A percentile compares a stretch with the other conserved stretches of the same genome.
Evolutionary conservation across 2,797 vertebrate species (phyloP).

Genomic region (Sebastiscus albofasciatus): DNA sequence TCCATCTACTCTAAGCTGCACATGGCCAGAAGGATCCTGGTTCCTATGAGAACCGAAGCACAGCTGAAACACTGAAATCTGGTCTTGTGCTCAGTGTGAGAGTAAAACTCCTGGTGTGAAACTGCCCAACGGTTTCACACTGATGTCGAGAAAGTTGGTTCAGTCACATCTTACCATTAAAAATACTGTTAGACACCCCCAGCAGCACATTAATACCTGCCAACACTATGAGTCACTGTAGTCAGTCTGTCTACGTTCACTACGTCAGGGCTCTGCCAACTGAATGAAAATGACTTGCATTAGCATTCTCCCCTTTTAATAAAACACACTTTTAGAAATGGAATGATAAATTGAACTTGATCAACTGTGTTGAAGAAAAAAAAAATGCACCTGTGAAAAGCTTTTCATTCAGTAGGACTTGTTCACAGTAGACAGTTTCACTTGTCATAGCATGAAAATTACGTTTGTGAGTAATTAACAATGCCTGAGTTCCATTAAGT

Average conservation of each 20-base stretch:
- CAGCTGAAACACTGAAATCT: constrained; percentile 5
- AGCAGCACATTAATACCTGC: background rate
- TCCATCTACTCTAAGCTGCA: background rate
- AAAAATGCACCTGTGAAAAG: background rate
- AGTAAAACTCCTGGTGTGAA: constrained; percentile 19
- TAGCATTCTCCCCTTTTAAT: background rate
- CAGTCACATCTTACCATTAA: background rate
- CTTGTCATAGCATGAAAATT: background rate
- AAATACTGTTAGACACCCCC: background rate
- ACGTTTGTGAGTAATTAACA: background rate
- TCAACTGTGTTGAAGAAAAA: background rate
- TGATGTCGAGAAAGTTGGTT: constrained; percentile 13
- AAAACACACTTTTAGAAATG: background rate
- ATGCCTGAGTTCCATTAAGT: background rate
- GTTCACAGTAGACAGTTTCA: background rate
- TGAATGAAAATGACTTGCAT: background rate
- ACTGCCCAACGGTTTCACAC: constrained; percentile 36
- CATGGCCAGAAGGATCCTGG: background rate
- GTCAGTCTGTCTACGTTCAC: background rate
- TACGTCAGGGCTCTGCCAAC: background rate
- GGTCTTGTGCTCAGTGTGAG: constrained; percentile 4
- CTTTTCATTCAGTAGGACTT: background rate
- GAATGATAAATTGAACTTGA: background rate
- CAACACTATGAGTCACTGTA: constrained; percentile 3
- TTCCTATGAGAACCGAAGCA: constrained; percentile 1